phyloP scores from a whole-genome alignment of 2,113 vertebrate species.

The Fulmarus glacialis region DNA sequence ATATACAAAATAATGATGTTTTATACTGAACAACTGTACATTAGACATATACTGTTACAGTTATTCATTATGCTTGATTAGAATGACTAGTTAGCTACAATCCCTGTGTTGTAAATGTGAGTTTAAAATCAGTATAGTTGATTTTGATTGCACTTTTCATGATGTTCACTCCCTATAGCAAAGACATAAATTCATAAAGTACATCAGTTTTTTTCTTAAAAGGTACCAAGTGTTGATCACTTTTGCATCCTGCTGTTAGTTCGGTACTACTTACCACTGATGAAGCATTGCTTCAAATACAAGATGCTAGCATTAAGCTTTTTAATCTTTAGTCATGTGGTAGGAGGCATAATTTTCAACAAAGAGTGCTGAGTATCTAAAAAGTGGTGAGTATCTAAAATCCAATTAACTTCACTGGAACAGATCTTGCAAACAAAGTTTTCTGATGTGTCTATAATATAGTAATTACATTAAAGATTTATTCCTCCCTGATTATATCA shows the following conservation, averaged over 20 bases:
- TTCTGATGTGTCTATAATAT: not conserved
- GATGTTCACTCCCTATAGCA: not conserved
- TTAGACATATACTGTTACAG: not conserved
- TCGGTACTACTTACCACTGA: not conserved
- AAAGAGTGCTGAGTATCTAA: not conserved
- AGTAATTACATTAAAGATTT: not conserved
- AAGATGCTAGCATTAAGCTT: not conserved
- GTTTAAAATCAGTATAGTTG: not conserved
- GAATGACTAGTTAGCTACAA: not conserved
- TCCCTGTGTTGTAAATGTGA: not conserved
- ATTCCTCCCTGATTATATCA: not conserved
- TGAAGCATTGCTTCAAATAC: not conserved
- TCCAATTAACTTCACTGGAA: not conserved
- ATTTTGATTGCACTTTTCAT: not conserved
- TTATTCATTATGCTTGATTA: not conserved
- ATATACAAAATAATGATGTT: not conserved
- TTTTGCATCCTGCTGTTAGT: not conserved
- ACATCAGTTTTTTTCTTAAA: not conserved
- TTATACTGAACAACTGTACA: not conserved
- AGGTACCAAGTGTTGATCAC: not conserved
- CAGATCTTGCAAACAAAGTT: not conserved
- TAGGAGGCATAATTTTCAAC: not conserved
- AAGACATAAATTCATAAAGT: not conserved
- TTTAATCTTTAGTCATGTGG: not conserved
- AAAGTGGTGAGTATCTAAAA: not conserved